Evolutionary conservation across 2,888 invertebrate genomes (phyloP).

Genomic region (Spatulosminthurus flaviceps): DNA sequence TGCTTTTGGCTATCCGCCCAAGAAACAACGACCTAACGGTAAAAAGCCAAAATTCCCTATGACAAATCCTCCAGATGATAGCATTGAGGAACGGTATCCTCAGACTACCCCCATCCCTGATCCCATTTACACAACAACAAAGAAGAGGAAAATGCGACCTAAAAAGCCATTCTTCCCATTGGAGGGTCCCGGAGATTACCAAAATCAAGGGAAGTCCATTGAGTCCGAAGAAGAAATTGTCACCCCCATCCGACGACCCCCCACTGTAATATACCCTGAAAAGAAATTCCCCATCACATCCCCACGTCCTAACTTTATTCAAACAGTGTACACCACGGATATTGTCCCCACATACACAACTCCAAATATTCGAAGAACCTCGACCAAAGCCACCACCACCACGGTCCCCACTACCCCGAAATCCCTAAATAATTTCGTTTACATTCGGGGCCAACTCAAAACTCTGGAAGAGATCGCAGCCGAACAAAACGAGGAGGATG

Average conservation of each 20-base stretch:
- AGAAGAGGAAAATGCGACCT: conserved; percentile 27
- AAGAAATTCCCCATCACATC: not conserved
- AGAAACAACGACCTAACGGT: conserved; percentile 60
- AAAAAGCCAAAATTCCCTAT: conserved; percentile 63
- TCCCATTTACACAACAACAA: not conserved
- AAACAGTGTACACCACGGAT: not conserved
- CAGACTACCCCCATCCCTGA: conserved; percentile 51
- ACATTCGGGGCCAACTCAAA: conserved; percentile 62
- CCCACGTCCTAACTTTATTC: not conserved
- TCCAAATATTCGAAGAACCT: conserved; percentile 42
- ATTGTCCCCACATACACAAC: conserved; percentile 21
- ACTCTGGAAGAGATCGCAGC: conserved; percentile 60
- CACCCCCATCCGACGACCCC: conserved; percentile 23
- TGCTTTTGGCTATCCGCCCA: not conserved
- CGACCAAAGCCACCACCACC: conserved; percentile 33
- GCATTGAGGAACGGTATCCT: conserved; percentile 54
- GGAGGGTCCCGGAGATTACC: not conserved
- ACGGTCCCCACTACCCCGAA: conserved; percentile 52
- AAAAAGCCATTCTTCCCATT: conserved; percentile 31
- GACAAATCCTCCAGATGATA: conserved; percentile 62
- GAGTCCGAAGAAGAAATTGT: conserved; percentile 1
- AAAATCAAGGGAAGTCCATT: not conserved
- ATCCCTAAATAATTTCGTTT: conserved; percentile 61
- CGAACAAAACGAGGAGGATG: conserved; percentile 51
- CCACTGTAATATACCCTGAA: conserved; percentile 25